Percentiles rank a stretch among this genome's conserved stretches.
Conservation (phyloP, 2,888 invertebrate species). For the Heliconius cydno region DNA sequence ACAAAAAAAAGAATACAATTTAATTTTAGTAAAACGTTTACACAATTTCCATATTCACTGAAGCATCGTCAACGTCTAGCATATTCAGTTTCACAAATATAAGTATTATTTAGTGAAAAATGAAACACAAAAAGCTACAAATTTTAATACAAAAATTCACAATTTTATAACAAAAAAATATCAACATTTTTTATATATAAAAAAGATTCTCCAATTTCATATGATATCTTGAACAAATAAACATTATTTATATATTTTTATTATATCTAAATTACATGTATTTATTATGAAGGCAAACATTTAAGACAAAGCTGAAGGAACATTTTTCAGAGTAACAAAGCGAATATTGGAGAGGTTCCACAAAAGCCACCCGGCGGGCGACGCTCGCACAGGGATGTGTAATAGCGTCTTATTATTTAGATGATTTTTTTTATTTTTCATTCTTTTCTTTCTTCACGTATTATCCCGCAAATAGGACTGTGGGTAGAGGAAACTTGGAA, state of each 20-base stretch:
- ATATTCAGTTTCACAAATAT: conserved; percentile 7
- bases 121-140: not conserved
- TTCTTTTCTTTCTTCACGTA: not conserved
- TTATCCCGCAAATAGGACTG: not conserved
- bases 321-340: conserved; percentile 80
- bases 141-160: not conserved
- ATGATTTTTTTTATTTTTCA: not conserved
- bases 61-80: not conserved
- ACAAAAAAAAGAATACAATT: not conserved
- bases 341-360: conserved; percentile 81
- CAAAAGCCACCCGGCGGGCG: conserved; percentile 74
- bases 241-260: conserved; percentile 16
- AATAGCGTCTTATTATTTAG: conserved; percentile 34
- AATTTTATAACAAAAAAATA: not conserved
- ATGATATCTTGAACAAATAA: not conserved
- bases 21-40: not conserved
- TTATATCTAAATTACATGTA: conserved; percentile 53
- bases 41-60: not conserved
- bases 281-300: conserved; percentile 74
- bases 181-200: not conserved
- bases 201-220: not conserved
- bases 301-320: conserved; percentile 64
- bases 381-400: conserved; percentile 51
- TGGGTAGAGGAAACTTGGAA: not conserved
- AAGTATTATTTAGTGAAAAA: not conserved